A percentile compares a stretch with the other conserved stretches of the same genome.
Evolutionary conservation across 2,888 invertebrate genomes (phyloP).

Genomic region (Ptychoptera albimana): DNA sequence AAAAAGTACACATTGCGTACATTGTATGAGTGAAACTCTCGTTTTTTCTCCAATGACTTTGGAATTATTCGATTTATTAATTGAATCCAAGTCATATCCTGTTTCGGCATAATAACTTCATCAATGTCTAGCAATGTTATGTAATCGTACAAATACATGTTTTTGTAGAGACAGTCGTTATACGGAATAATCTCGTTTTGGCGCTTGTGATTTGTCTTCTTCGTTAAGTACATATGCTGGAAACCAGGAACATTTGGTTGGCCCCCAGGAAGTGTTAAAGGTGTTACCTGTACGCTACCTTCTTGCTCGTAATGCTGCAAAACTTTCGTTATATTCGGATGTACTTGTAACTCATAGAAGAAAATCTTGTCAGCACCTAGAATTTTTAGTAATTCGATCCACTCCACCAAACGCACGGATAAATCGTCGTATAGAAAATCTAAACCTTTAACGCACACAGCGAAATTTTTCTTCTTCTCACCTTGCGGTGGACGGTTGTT

Average conservation of each 20-base stretch:
- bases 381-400: conserved; percentile 76
- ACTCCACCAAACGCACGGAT: conserved; percentile 78
- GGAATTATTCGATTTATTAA: conserved; percentile 57
- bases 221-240: conserved; percentile 76
- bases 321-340: conserved; percentile 80
- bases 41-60: conserved; percentile 48
- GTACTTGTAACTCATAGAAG: conserved; percentile 81
- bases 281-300: conserved; percentile 59
- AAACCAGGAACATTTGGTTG: conserved; percentile 81
- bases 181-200: conserved; percentile 92
- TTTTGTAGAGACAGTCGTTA: conserved; percentile 89
- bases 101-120: conserved; percentile 84
- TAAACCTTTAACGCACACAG: conserved; percentile 85
- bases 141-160: conserved; percentile 78
- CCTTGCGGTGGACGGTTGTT: conserved; percentile 52
- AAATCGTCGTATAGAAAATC: conserved; percentile 86
- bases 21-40: conserved; percentile 53
- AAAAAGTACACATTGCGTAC: conserved; percentile 86
- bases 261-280: conserved; percentile 71
- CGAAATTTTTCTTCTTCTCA: conserved; percentile 56
- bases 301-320: conserved; percentile 42
- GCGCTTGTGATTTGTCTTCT: conserved; percentile 83
- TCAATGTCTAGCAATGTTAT: conserved; percentile 86
- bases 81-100: conserved; percentile 57
- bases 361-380: conserved; percentile 85